These are phyloP conservation scores for Drosophila anomelani DNA, from an alignment of 2,888 invertebrate species.

Conservation along the genomic window DNA sequence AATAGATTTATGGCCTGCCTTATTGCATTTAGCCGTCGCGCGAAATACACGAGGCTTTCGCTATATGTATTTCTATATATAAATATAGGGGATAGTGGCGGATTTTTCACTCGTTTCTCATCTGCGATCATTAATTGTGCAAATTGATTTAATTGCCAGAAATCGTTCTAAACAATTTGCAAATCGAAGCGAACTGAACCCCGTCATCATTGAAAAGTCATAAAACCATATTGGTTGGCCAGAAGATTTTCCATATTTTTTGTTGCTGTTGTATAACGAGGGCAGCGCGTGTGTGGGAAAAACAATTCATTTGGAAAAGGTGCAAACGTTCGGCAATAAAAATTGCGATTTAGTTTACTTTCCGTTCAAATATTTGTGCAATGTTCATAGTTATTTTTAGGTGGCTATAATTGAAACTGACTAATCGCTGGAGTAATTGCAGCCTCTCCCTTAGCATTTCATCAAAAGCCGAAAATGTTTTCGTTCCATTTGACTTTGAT, in stretches of 20 bases:
- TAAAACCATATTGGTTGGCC: constrained; percentile 57
- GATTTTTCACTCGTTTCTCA: constrained; percentile 34
- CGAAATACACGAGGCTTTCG: constrained; percentile 8
- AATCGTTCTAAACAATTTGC: constrained; percentile 63
- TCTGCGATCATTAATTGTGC: constrained; percentile 67
- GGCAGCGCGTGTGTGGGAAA: constrained; percentile 27
- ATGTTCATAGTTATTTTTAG: constrained; percentile 46
- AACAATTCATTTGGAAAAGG: constrained; percentile 40
- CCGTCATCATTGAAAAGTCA: constrained; percentile 65
- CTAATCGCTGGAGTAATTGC: constrained; percentile 39
- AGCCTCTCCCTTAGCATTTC: constrained; percentile 14
- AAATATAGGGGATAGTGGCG: neutral
- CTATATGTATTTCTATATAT: constrained; percentile 18
- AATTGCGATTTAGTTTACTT: constrained; percentile 40
- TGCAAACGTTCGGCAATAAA: constrained; percentile 43
- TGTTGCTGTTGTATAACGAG: constrained; percentile 4
- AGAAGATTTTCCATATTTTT: constrained; percentile 39
- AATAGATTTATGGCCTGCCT: constrained; percentile 71
- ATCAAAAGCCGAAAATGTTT: constrained; percentile 10
- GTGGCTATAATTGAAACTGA: constrained; percentile 30
- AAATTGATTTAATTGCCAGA: constrained; percentile 72
- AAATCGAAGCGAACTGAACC: constrained; percentile 12
- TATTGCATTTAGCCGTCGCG: constrained; percentile 57
- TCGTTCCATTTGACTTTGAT: constrained; percentile 27
- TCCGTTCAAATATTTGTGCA: constrained; percentile 40